Evolutionary conservation across 2,113 vertebrate genomes (phyloP).

Genomic region (Anguilla rostrata): DNA sequence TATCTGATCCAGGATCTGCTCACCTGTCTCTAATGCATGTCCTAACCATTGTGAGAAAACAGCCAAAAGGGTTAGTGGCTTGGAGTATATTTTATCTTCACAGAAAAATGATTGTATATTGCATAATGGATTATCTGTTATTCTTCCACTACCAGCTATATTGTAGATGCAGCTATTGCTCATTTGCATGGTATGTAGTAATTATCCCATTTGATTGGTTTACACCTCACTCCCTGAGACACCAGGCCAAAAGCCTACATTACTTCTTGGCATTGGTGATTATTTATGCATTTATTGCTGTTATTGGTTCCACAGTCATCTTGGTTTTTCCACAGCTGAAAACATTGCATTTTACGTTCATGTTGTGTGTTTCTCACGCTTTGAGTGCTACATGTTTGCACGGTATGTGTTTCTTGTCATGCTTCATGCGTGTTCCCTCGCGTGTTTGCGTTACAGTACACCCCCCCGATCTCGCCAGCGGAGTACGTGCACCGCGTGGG

Average conservation of each 20-base stretch:
- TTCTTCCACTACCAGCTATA: background rate
- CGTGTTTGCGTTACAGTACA: slow-evolving; percentile 73
- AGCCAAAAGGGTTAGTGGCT: background rate
- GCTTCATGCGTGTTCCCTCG: background rate
- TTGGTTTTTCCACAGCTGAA: background rate
- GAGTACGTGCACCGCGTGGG: slow-evolving; percentile 94
- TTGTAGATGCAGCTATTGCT: background rate
- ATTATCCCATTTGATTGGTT: background rate
- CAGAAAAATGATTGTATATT: background rate
- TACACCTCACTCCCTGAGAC: background rate
- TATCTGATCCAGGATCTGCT: background rate
- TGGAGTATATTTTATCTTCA: no score
- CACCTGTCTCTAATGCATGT: background rate
- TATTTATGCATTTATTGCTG: background rate
- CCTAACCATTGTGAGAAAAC: background rate
- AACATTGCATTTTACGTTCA: no score
- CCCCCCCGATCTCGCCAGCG: slow-evolving; percentile 76
- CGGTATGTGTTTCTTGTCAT: no score
- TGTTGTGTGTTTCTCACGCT: no score
- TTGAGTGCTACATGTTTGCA: no score
- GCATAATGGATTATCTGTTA: background rate
- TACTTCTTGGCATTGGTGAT: background rate
- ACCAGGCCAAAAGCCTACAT: background rate
- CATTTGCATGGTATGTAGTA: background rate
- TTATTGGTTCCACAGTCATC: background rate